Conservation (phyloP, 2,797 vertebrate species). For the Aphelocoma californica region DNA sequence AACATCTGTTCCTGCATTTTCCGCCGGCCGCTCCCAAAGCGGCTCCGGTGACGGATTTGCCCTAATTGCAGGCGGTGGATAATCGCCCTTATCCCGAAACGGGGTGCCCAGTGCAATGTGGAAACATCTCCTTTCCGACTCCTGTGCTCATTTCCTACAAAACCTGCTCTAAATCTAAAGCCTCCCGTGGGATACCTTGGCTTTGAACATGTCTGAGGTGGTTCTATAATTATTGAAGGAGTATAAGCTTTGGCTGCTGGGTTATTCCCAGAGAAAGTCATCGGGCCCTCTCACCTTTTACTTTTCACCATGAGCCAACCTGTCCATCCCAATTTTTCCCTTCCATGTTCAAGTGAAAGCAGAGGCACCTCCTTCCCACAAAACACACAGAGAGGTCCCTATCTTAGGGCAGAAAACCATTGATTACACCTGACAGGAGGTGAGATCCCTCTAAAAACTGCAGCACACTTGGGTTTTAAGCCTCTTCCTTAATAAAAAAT, state of each 20-base stretch:
- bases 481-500: background rate
- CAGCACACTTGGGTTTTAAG: background rate
- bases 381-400: background rate
- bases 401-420: background rate
- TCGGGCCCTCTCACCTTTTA: background rate
- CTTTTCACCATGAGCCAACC: fast-evolving
- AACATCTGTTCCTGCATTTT: background rate
- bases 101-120: background rate
- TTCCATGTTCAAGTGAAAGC: fast-evolving
- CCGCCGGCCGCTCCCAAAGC: background rate
- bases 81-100: background rate
- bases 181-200: background rate
- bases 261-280: background rate
- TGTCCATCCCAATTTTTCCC: background rate
- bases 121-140: background rate
- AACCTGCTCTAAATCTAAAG: background rate
- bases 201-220: background rate
- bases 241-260: background rate
- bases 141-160: background rate
- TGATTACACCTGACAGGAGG: background rate
- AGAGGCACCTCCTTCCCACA: background rate
- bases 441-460: background rate
- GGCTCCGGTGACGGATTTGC: background rate
- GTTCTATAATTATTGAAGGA: background rate
- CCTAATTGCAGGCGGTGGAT: background rate